Evolutionary conservation across 2,797 vertebrate genomes (phyloP), one percentile per base, ranked within the genome.

Genomic region (Tragelaphus eurycerus): DNA sequence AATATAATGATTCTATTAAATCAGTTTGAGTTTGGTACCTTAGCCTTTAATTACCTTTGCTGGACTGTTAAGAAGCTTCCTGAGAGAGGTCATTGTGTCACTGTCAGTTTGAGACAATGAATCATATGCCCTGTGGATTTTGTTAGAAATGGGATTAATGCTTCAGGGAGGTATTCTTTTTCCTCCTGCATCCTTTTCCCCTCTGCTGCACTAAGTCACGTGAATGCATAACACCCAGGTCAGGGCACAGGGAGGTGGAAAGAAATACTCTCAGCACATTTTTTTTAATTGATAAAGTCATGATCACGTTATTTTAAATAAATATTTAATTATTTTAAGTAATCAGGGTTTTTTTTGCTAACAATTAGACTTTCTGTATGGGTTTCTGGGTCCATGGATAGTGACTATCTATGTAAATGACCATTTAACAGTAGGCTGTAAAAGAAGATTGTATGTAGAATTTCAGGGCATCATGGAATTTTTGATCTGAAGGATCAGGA

Each of bases 21-120:
- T 92, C 55, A 93, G 62, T 90, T 86, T 50, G 43, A 89, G 74
- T 97, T 97, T 91, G 43, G 46, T 86, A 85, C 59, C 76, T 97
- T 85, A 92, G 43, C 60, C 86, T 93, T 86, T 82, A 86, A 93
- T 94, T 55, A 79, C 50, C 67, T 95, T 83, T 95, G 78, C 79
- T 64, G 67, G 74, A 46, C 54, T 50, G 50, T 38, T 81, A 12
- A 64, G 85, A 94, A 85, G 76, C 84, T 87, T 23, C 84, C 46
- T 11, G 29, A 54, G 29, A 95, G 97, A 95, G 94, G 76, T 96
- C 95, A 83, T 0, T 52, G 94, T 97, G 97, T 96, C 84, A 59
- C 83, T 81, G n/a, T 74, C 54, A 59, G 34, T 79, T 79, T 83
- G 89, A 62, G 54, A 95, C 79, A 93, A 38, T 83, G 54, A 95